phyloP scores from a whole-genome alignment of 2,888 invertebrate genomes.

The Trachelus troglodyta region DNA sequence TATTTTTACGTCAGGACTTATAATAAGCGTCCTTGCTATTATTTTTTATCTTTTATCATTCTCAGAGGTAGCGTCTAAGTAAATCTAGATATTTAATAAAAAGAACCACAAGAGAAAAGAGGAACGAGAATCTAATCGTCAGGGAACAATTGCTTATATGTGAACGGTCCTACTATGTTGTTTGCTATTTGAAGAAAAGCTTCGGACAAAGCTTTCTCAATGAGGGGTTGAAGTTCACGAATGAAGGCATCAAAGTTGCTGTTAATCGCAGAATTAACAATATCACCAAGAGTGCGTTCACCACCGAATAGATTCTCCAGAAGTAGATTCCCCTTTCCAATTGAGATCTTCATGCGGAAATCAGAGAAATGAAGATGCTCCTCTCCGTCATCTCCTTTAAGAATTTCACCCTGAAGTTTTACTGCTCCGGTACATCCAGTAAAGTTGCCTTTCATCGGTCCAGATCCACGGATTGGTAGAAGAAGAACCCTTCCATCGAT shows the following conservation, averaged over 20 bases:
- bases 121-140: slow-evolving; percentile 29
- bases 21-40: not conserved
- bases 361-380: slow-evolving; percentile 70
- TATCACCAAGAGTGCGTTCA: slow-evolving; percentile 71
- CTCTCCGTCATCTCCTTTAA: slow-evolving; percentile 63
- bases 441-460: slow-evolving; percentile 72
- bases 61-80: not conserved
- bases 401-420: slow-evolving; percentile 62
- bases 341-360: slow-evolving; percentile 66
- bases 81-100: not conserved
- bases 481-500: slow-evolving; percentile 71
- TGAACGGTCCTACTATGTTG: slow-evolving; percentile 69
- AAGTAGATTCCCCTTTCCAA: slow-evolving; percentile 70
- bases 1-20: not conserved
- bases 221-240: slow-evolving; percentile 69
- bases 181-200: slow-evolving; percentile 70
- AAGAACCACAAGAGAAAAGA: not conserved
- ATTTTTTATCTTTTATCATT: not conserved
- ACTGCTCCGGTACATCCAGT: slow-evolving; percentile 70
- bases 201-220: slow-evolving; percentile 70
- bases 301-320: slow-evolving; percentile 74
- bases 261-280: slow-evolving; percentile 73
- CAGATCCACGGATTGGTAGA: slow-evolving; percentile 71
- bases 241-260: slow-evolving; percentile 73
- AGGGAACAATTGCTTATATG: slow-evolving; percentile 71